Evolutionary conservation across 1,140 invertebrate species (phyloP).

Genomic region (Pseudoatta argentina): DNA sequence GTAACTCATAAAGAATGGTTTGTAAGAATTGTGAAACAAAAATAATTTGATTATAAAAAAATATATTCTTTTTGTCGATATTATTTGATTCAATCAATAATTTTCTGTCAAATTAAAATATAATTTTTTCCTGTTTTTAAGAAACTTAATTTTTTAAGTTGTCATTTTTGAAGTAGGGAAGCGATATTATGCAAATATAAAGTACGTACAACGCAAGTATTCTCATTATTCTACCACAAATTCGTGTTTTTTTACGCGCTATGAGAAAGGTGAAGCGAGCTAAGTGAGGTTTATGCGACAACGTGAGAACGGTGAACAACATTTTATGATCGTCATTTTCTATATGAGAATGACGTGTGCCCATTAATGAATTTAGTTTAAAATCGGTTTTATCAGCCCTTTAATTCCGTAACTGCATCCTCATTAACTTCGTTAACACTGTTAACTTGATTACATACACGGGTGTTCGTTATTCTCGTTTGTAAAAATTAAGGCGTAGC

Average conservation of each 20-base stretch:
- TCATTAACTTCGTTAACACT: constrained; percentile 71
- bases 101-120: no score
- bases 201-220: neutral
- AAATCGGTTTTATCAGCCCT: constrained; percentile 46
- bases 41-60: no score
- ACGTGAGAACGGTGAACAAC: neutral
- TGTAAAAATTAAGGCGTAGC: constrained; percentile 42
- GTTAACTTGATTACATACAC: constrained; percentile 57
- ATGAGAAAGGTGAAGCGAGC: neutral
- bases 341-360: neutral
- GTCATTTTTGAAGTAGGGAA: no score
- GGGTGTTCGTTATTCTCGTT: neutral
- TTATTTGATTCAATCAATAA: no score
- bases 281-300: constrained; percentile 3
- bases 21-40: no score
- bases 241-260: neutral
- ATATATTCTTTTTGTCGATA: no score
- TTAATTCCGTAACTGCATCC: constrained; percentile 68
- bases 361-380: constrained; percentile 64
- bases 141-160: no score
- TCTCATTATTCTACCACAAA: neutral
- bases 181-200: neutral
- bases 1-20: no score
- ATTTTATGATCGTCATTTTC: constrained; percentile 7
- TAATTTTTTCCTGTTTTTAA: no score